Conservation (phyloP, 1,140 invertebrate species). For the Euwallacea fornicatus region DNA sequence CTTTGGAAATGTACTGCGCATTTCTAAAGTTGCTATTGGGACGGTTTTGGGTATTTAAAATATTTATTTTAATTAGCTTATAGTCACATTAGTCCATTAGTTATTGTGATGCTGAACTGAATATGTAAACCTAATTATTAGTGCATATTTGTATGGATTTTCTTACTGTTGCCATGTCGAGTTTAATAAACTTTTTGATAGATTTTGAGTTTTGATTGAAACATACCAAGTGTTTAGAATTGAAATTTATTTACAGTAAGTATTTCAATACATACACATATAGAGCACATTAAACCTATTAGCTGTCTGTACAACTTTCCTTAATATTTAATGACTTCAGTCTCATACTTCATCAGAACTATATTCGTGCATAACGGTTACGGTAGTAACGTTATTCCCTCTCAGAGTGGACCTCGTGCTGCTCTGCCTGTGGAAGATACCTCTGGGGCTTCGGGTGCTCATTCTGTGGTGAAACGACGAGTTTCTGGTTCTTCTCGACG, state of each 20-base stretch:
- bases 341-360: conserved; percentile 52
- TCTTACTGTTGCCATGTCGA: too few species aligned
- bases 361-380: conserved; percentile 48
- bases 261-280: too few species aligned
- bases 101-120: too few species aligned
- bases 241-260: too few species aligned
- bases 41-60: neutral
- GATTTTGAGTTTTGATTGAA: too few species aligned
- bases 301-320: too few species aligned
- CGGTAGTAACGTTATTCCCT: conserved; percentile 48
- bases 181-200: too few species aligned
- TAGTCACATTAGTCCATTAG: neutral
- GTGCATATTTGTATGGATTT: too few species aligned
- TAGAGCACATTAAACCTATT: too few species aligned
- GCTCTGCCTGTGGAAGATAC: conserved; percentile 45
- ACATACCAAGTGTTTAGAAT: too few species aligned
- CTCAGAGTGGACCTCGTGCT: conserved; percentile 49
- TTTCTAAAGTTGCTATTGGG: neutral
- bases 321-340: conserved; percentile 17
- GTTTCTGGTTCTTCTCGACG: conserved; percentile 40
- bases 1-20: neutral
- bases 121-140: too few species aligned
- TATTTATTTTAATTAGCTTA: neutral
- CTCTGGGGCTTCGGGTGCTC: conserved; percentile 41
- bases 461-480: conserved; percentile 33